Percentiles rank a stretch among this genome's conserved stretches.
Evolutionary conservation across 2,888 invertebrate species (phyloP).

Genomic region (Arge pagana): DNA sequence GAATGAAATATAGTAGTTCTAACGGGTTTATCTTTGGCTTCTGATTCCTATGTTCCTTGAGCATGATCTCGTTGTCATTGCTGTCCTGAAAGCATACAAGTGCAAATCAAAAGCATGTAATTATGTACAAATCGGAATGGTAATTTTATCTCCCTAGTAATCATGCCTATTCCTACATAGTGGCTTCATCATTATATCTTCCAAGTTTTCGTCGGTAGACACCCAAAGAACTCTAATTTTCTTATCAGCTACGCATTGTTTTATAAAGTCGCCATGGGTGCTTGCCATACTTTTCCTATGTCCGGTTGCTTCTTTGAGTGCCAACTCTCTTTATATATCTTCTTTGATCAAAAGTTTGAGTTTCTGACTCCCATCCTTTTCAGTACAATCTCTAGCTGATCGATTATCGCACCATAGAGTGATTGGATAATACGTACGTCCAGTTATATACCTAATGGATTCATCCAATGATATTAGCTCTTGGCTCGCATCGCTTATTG

Average conservation of each 20-base stretch:
- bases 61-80: no score
- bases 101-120: no score
- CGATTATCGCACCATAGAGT: conserved; percentile 24
- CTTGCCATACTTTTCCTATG: conserved; percentile 30
- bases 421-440: conserved; percentile 22
- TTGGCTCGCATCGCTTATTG: conserved; percentile 32
- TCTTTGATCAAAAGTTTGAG: no score
- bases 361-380: conserved; percentile 26
- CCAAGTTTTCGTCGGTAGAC: conserved; percentile 26
- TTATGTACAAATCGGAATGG: no score
- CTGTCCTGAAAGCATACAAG: no score
- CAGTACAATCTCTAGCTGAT: conserved; percentile 26
- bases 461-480: conserved; percentile 31
- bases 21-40: no score
- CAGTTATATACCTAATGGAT: conserved; percentile 26
- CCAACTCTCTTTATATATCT: no score
- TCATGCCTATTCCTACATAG: conserved; percentile 17
- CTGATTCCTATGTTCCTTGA: no score
- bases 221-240: conserved; percentile 31
- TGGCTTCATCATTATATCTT: conserved; percentile 30
- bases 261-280: conserved; percentile 30
- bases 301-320: conserved; percentile 26
- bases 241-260: conserved; percentile 29
- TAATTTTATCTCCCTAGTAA: conserved; percentile 10
- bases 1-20: no score